These are phyloP conservation scores for Alca torda DNA, from an alignment of 2,797 vertebrate genomes.

Conservation along the genomic window DNA sequence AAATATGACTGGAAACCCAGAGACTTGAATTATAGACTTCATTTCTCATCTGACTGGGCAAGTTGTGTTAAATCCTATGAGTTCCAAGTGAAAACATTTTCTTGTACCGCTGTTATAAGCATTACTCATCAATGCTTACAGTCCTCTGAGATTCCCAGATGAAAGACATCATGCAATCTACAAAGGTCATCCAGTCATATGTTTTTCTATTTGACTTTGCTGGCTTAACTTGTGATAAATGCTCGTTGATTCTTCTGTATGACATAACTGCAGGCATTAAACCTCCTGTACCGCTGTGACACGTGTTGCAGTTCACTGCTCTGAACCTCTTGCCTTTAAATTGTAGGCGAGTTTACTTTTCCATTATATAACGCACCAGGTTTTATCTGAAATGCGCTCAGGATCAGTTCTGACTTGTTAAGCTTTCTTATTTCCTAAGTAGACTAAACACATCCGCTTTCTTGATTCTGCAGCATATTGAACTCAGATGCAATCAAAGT, in stretches of 20 bases:
- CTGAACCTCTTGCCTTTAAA: neutral
- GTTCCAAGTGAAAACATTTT: slow-evolving; percentile 1
- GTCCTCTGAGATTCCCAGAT: neutral
- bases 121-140: neutral
- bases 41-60: slow-evolving; percentile 7
- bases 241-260: neutral
- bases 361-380: neutral
- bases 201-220: neutral
- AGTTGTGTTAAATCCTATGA: neutral
- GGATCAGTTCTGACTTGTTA: neutral
- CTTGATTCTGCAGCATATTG: neutral
- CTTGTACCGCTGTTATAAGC: neutral
- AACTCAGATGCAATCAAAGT: neutral
- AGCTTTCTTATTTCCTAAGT: neutral
- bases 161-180: neutral
- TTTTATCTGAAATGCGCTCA: neutral
- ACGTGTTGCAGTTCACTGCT: neutral
- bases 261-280: neutral
- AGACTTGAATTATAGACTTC: neutral
- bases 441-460: neutral
- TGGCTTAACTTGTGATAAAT: slow-evolving; percentile 5
- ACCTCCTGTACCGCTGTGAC: neutral
- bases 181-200: neutral
- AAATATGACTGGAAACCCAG: neutral
- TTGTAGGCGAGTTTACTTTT: neutral